Conservation (phyloP, 2,113 vertebrate genomes). For the Lathamus discolor region DNA sequence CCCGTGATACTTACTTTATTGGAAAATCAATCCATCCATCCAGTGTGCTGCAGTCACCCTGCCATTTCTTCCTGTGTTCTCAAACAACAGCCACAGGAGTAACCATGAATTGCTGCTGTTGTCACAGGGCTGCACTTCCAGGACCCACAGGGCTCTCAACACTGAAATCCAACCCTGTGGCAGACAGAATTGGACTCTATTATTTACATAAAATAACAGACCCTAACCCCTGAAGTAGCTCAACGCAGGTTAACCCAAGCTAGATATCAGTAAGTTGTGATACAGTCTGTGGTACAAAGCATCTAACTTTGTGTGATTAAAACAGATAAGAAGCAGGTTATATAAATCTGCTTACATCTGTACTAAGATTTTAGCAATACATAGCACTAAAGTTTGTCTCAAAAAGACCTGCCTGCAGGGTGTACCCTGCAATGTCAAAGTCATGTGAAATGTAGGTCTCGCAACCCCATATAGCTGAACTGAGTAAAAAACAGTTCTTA, state of each 20-base stretch:
- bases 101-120: background rate
- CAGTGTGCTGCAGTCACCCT: background rate
- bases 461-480: background rate
- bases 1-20: background rate
- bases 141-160: background rate
- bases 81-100: accelerated
- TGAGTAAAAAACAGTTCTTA: background rate
- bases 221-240: background rate
- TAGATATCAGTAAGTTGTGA: accelerated
- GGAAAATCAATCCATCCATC: background rate
- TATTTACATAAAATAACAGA: background rate
- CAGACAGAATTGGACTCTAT: background rate
- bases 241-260: background rate
- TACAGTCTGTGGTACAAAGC: background rate
- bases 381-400: background rate
- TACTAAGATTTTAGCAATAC: background rate
- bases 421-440: background rate
- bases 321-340: background rate
- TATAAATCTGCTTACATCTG: background rate
- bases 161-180: background rate
- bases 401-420: background rate
- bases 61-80: background rate
- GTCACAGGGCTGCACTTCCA: background rate
- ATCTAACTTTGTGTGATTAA: background rate
- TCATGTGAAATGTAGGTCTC: background rate